phyloP scores from a whole-genome alignment of 2,797 vertebrate species.

The Synanceia verrucosa region DNA sequence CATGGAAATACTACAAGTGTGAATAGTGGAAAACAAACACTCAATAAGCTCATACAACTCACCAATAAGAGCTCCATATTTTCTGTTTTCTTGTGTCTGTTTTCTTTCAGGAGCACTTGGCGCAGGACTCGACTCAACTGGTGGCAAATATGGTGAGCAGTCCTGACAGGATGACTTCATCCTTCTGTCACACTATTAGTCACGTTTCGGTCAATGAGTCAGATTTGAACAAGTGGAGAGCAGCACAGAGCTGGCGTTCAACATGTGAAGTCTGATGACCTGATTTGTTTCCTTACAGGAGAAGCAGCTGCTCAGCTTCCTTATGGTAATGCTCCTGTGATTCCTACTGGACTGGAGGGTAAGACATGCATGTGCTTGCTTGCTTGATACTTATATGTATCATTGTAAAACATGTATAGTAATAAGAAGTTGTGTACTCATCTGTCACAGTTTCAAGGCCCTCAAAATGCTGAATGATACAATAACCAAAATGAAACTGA shows the following conservation, averaged over 20 bases:
- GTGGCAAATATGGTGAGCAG: constrained; percentile 74
- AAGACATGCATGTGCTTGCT: constrained; percentile 3
- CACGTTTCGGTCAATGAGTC: constrained; percentile 29
- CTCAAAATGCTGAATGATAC: not conserved
- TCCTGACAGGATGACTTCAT: constrained; percentile 1
- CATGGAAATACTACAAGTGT: not conserved
- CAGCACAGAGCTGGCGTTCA: not conserved
- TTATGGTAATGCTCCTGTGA: constrained; percentile 72
- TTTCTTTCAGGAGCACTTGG: constrained; percentile 66
- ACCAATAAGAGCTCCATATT: not conserved
- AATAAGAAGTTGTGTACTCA: too few relatives aligned
- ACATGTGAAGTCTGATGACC: not conserved
- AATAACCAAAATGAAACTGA: not conserved
- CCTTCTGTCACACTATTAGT: constrained; percentile 27
- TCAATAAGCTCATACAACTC: not conserved
- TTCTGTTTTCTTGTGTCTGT: not conserved
- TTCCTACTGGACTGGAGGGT: constrained; percentile 81
- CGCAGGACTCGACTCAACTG: constrained; percentile 69
- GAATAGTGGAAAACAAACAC: not conserved
- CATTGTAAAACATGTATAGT: too few relatives aligned
- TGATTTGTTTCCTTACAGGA: constrained; percentile 26
- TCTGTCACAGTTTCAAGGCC: not conserved
- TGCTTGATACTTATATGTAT: too few relatives aligned
- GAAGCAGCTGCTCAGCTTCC: constrained; percentile 71
- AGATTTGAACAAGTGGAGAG: not conserved